Evolutionary conservation across 2,888 invertebrate species (phyloP).

Genomic region (Leptopterna dolabrata): DNA sequence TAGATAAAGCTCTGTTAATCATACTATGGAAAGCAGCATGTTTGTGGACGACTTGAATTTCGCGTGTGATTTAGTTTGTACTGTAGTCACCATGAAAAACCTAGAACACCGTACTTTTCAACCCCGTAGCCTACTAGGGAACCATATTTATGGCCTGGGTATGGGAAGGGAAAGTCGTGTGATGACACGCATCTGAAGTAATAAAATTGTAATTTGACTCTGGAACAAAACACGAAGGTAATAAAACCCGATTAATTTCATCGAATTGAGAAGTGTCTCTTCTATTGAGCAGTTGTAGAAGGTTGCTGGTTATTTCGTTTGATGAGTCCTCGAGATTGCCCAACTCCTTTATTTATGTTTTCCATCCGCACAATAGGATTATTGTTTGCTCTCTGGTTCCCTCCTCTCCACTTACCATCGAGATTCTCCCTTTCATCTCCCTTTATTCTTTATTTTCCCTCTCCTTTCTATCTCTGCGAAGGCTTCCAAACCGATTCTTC

Average conservation of each 20-base stretch:
- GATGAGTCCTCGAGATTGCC: background rate
- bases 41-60: too few species aligned
- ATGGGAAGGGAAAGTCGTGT: too few species aligned
- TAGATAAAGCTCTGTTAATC: too few species aligned
- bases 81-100: too few species aligned
- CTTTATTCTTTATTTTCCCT: background rate
- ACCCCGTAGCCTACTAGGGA: too few species aligned
- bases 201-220: too few species aligned
- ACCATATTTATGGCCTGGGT: too few species aligned
- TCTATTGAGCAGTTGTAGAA: background rate
- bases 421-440: background rate
- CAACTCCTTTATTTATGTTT: conserved; percentile 1
- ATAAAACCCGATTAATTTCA: too few species aligned
- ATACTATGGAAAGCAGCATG: too few species aligned
- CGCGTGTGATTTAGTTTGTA: too few species aligned
- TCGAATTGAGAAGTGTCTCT: background rate
- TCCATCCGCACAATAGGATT: conserved; percentile 24
- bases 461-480: background rate
- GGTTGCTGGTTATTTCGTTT: background rate
- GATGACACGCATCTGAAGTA: too few species aligned
- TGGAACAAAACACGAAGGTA: background rate
- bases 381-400: background rate
- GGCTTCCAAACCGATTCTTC: conserved; percentile 17
- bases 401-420: background rate
- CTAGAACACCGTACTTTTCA: too few species aligned